These are phyloP conservation scores for Hylaeus volcanicus DNA, from an alignment of 1,140 invertebrate genomes.

Conservation along the genomic window DNA sequence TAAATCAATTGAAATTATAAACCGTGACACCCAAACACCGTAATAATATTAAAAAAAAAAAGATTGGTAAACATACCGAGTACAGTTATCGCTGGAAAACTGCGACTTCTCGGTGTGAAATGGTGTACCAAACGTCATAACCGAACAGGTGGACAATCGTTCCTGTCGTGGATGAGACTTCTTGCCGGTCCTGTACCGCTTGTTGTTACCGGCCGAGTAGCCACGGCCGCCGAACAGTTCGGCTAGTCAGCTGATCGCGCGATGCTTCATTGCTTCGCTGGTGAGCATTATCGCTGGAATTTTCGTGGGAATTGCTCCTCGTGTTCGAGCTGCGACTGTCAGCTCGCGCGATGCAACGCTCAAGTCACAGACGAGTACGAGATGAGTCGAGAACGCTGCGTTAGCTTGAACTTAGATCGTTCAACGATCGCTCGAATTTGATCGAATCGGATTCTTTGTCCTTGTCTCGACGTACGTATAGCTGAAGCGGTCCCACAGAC, in stretches of 20 bases:
- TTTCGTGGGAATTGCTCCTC: constrained; percentile 8
- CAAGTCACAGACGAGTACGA: neutral
- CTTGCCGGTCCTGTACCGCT: constrained; percentile 18
- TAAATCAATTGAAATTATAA: no score
- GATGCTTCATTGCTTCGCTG: constrained; percentile 66
- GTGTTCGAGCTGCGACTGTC: neutral
- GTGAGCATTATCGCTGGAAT: constrained; percentile 64
- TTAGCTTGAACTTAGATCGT: neutral
- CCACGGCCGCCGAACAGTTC: constrained; percentile 65
- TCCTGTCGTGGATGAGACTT: constrained; percentile 10
- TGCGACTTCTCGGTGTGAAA: constrained; percentile 70
- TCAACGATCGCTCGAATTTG: neutral
- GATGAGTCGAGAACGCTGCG: no score
- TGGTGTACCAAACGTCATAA: constrained; percentile 74
- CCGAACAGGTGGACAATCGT: constrained; percentile 57
- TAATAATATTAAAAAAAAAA: neutral
- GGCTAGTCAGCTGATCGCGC: constrained; percentile 74
- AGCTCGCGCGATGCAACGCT: no score
- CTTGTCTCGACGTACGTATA: neutral
- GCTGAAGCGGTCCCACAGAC: neutral
- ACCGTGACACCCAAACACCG: neutral
- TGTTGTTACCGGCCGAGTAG: constrained; percentile 40
- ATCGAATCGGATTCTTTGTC: neutral
- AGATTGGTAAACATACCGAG: constrained; percentile 58
- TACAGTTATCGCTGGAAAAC: constrained; percentile 62